phyloP scores from a whole-genome alignment of 2,797 vertebrate genomes.

The Champsocephalus gunnari region DNA sequence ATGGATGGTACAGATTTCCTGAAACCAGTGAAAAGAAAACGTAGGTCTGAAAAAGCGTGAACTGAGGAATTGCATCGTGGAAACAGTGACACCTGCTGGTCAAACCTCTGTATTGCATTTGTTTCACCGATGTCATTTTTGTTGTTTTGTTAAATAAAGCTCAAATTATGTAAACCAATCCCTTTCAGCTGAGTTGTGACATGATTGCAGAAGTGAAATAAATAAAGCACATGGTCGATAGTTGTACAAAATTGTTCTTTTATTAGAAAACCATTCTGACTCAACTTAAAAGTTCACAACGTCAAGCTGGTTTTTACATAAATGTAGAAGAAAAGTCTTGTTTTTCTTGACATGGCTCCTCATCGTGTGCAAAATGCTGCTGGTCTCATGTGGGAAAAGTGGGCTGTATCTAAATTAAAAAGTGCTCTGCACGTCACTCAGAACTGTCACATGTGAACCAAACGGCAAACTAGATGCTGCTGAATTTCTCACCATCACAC shows the following conservation, averaged over 20 bases:
- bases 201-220: not conserved
- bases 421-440: constrained; percentile 49
- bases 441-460: constrained; percentile 34
- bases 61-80: not conserved
- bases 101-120: constrained; percentile 20
- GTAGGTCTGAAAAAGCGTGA: constrained; percentile 37
- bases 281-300: constrained; percentile 82
- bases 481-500: constrained; percentile 1
- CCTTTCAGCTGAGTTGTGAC: not conserved
- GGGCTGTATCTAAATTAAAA: constrained; percentile 41
- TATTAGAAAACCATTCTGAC: constrained; percentile 91
- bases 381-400: constrained; percentile 85
- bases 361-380: constrained; percentile 93
- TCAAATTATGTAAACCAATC: not conserved
- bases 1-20: constrained; percentile 55
- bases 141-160: constrained; percentile 51
- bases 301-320: constrained; percentile 82
- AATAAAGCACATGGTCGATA: not conserved
- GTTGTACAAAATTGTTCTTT: constrained; percentile 82
- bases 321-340: constrained; percentile 83
- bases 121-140: constrained; percentile 18
- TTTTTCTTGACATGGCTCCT: constrained; percentile 82
- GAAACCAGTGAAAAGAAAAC: constrained; percentile 40
- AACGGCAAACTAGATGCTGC: constrained; percentile 1
- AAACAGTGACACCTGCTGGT: constrained; percentile 46